phyloP scores from a whole-genome alignment of 2,888 invertebrate genomes.

The Sympetrum striolatum region DNA sequence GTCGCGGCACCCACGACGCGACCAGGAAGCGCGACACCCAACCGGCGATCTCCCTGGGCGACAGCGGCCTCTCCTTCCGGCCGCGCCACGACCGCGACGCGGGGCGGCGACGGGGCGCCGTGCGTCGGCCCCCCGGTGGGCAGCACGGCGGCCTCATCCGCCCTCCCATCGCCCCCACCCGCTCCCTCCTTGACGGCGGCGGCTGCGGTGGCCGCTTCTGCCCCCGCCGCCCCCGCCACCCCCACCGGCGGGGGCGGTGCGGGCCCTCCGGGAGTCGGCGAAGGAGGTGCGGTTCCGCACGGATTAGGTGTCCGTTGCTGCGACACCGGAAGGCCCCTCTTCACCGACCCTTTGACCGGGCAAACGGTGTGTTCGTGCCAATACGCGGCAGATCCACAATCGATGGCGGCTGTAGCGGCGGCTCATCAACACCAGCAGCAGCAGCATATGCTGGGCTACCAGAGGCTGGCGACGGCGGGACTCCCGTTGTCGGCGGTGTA shows the following conservation, averaged over 20 bases:
- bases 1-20: neutral
- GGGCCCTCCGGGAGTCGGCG: conserved; percentile 49
- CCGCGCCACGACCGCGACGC: conserved; percentile 45
- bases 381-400: conserved; percentile 63
- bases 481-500: conserved; percentile 79
- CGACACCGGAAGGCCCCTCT: conserved; percentile 89
- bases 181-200: conserved; percentile 55
- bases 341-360: conserved; percentile 87
- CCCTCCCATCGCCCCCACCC: conserved; percentile 56
- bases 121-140: conserved; percentile 33
- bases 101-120: conserved; percentile 11
- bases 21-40: conserved; percentile 46
- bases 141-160: conserved; percentile 38
- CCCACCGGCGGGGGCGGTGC: conserved; percentile 57
- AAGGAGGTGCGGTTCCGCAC: conserved; percentile 52
- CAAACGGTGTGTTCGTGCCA: conserved; percentile 91
- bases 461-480: conserved; percentile 75
- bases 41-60: conserved; percentile 44
- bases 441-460: conserved; percentile 74
- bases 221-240: conserved; percentile 63
- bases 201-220: conserved; percentile 59
- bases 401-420: conserved; percentile 34
- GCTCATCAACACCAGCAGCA: conserved; percentile 58
- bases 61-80: conserved; percentile 31
- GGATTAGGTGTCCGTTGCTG: conserved; percentile 70